Evolutionary conservation across 2,797 vertebrate genomes (phyloP), one percentile per base, ranked within the genome.

Genomic region (Thripadectes ignobilis): DNA sequence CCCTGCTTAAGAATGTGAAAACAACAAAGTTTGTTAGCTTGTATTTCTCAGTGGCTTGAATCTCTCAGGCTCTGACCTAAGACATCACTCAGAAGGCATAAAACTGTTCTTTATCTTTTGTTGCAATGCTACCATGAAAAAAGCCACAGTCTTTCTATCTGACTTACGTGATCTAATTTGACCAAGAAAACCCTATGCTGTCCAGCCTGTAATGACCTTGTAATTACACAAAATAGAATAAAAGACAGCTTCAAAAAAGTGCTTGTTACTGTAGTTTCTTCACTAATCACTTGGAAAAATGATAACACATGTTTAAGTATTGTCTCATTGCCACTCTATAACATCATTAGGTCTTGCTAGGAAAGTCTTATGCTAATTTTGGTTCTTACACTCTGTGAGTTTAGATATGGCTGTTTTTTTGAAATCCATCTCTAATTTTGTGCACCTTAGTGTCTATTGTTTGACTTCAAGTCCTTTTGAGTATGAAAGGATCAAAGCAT

Each of bases 231-330:
- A n/a, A 75, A 49, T 8, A 85, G n/a, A 89, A 76, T 76, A 51
- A 77, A 59, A 63, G 30, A 32, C 41, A 82, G 52, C 61, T 73
- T 89, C 12, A 72, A 91, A 81, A 91, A 83, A 68, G 16, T 66
- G 12, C 36, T 85, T 26, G 27, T 85, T 80, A 55, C 38, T 74
- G n/a, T 75, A 80, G n/a, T n/a, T 96, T 93, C 67, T 91, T 92
- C 61, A 20, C 59, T 93, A 89, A 92, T 95, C 58, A 46, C 29
- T 91, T 85, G 52, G 52, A 90, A 94, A 92, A 91, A 32, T 71
- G 85, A 32, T 89, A 92, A 89, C 55, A 82, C 66, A 51, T 67
- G 65, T 85, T 77, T 38, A 72, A 88, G 30, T 67, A 32, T 88
- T 85, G 78, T 89, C 61, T 91, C 68, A 78, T 52, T 91, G 68